Evolutionary conservation across 2,113 vertebrate species (phyloP).

Genomic region (Forbesichthys agassizii): DNA sequence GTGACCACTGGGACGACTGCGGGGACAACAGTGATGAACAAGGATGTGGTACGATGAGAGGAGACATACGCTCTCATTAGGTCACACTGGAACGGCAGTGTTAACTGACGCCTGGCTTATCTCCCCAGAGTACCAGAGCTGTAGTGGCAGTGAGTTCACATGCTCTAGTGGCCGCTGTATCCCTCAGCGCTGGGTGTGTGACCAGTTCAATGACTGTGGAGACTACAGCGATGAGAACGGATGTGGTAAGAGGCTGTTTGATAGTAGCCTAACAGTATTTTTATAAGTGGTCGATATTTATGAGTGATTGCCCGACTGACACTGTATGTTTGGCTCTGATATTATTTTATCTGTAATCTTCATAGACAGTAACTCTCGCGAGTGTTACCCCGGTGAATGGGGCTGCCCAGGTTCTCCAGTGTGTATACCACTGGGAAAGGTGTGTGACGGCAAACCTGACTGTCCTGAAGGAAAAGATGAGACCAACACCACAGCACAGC

Average conservation of each 20-base stretch:
- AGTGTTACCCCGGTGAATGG: slow-evolving; percentile 78
- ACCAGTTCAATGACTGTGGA: slow-evolving; percentile 75
- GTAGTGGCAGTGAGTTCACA: slow-evolving; percentile 66
- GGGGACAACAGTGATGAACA: slow-evolving; percentile 75
- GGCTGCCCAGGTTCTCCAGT: slow-evolving; percentile 65
- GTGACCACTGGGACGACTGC: slow-evolving; percentile 77
- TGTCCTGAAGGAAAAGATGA: slow-evolving; percentile 74
- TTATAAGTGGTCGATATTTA: background rate
- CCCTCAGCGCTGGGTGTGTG: slow-evolving; percentile 75
- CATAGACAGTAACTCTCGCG: slow-evolving; percentile 69
- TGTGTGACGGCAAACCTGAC: slow-evolving; percentile 69
- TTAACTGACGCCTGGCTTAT: background rate
- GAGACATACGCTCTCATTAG: background rate
- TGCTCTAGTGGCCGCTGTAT: slow-evolving; percentile 74
- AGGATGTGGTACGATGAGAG: slow-evolving; percentile 62
- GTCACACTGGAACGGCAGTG: background rate
- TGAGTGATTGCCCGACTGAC: too few relatives aligned
- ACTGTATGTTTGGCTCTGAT: background rate
- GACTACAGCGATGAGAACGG: slow-evolving; percentile 76
- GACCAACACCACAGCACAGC: slow-evolving; percentile 65
- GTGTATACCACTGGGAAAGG: slow-evolving; percentile 69
- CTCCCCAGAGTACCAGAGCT: slow-evolving; percentile 65
- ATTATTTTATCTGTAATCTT: background rate
- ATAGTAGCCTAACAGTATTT: background rate
- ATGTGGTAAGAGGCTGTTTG: slow-evolving; percentile 66